These are phyloP conservation scores for Tenthredo distinguenda DNA, from an alignment of 2,888 invertebrate genomes.

Conservation along the genomic window DNA sequence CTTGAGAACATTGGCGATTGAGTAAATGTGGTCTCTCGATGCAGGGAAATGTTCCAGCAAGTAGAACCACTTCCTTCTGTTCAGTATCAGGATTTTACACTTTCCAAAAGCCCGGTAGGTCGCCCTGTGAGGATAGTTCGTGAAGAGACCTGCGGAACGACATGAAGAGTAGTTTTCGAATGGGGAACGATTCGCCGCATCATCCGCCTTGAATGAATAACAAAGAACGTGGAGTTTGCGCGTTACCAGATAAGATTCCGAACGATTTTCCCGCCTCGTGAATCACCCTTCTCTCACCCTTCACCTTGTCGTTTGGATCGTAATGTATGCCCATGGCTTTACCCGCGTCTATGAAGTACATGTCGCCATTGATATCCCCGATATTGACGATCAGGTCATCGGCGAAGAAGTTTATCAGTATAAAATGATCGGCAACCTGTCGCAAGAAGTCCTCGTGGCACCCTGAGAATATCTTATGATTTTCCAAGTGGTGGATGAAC, in stretches of 20 bases:
- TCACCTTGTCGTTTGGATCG: slow-evolving; percentile 59
- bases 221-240: slow-evolving; percentile 31
- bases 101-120: slow-evolving; percentile 62
- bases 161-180: slow-evolving; percentile 61
- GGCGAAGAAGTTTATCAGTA: slow-evolving; percentile 59
- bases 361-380: slow-evolving; percentile 64
- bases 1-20: not conserved
- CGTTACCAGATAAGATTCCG: slow-evolving; percentile 46
- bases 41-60: slow-evolving; percentile 61
- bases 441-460: slow-evolving; percentile 34
- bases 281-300: slow-evolving; percentile 44
- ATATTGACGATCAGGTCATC: slow-evolving; percentile 63
- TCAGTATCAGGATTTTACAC: slow-evolving; percentile 56
- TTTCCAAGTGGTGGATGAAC: slow-evolving; percentile 22
- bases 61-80: slow-evolving; percentile 58
- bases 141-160: slow-evolving; percentile 61
- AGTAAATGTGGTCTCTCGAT: slow-evolving; percentile 54
- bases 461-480: slow-evolving; percentile 22
- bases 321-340: slow-evolving; percentile 60
- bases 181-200: not conserved
- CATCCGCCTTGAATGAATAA: not conserved
- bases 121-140: slow-evolving; percentile 59
- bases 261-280: slow-evolving; percentile 20
- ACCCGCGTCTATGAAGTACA: slow-evolving; percentile 68
- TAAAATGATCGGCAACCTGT: slow-evolving; percentile 25